Percentiles rank a stretch among this genome's conserved stretches.
These are phyloP conservation scores for Origma solitaria DNA, from an alignment of 2,113 vertebrate genomes.

Conservation along the genomic window DNA sequence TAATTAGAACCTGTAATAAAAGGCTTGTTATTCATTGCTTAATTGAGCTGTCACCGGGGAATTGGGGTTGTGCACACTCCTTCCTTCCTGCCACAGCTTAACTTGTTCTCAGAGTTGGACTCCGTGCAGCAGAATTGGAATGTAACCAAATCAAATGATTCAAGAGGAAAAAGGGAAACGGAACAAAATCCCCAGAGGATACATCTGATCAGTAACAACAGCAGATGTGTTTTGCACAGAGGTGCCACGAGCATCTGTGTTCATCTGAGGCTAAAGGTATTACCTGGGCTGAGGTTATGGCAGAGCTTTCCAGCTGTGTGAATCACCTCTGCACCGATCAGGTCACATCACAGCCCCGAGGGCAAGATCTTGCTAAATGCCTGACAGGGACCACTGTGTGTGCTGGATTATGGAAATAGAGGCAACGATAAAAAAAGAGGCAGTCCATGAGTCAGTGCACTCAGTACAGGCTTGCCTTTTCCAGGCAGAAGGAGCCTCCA, in stretches of 20 bases:
- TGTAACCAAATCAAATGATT: conserved; percentile 1
- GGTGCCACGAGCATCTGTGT: not conserved
- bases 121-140: not conserved
- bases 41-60: not conserved
- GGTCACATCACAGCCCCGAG: not conserved
- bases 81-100: conserved; percentile 18
- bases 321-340: not conserved
- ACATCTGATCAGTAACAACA: not conserved
- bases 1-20: not conserved
- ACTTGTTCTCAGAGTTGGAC: conserved; percentile 23
- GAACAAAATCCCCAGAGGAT: not conserved
- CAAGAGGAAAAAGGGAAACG: not conserved
- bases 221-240: not conserved
- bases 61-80: not conserved
- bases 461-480: not conserved
- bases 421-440: not conserved
- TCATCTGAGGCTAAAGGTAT: not conserved
- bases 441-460: not conserved
- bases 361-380: not conserved
- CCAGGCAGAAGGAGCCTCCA: not conserved
- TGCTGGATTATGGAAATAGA: not conserved
- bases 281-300: not conserved
- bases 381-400: not conserved
- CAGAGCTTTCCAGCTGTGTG: not conserved
- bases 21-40: conserved; percentile 1